A percentile compares a stretch with the other conserved stretches of the same genome.
Evolutionary conservation across 2,797 vertebrate genomes (phyloP).

Genomic region (Poeciliopsis presidionis): DNA sequence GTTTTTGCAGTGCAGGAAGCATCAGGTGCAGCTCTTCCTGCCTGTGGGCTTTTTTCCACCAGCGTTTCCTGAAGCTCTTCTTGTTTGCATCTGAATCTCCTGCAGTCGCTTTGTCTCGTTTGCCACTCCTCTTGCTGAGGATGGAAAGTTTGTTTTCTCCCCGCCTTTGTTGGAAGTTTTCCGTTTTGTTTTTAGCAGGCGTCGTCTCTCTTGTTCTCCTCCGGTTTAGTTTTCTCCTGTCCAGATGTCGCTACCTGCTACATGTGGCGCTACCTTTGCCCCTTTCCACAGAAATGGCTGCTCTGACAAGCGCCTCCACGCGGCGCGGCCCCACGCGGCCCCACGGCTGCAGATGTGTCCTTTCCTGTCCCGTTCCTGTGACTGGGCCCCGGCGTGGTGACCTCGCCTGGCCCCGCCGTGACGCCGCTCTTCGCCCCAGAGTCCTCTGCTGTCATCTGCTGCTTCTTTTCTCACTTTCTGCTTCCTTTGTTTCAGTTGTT

Average conservation of each 20-base stretch:
- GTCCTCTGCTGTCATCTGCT: slow-evolving; percentile 55
- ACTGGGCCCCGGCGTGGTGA: slow-evolving; percentile 58
- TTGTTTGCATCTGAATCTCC: not conserved
- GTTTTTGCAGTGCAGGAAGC: not conserved
- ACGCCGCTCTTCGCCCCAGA: not conserved
- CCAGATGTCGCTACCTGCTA: slow-evolving; percentile 47
- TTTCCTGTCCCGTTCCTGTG: slow-evolving; percentile 65
- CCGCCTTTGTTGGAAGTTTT: not conserved
- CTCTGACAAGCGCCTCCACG: slow-evolving; percentile 75
- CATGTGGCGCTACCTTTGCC: slow-evolving; percentile 57
- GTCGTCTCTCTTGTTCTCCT: slow-evolving; percentile 21
- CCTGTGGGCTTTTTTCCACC: not conserved
- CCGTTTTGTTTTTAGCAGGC: slow-evolving; percentile 13
- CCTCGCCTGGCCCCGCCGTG: slow-evolving; percentile 35
- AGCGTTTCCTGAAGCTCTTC: not conserved
- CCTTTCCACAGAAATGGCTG: slow-evolving; percentile 62
- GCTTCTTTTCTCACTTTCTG: slow-evolving; percentile 21
- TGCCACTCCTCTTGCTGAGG: not conserved
- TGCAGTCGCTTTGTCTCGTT: not conserved
- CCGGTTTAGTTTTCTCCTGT: not conserved
- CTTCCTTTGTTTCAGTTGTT: slow-evolving; percentile 31
- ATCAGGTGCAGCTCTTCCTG: not conserved
- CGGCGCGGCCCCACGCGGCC: slow-evolving; percentile 68
- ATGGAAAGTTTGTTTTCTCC: slow-evolving; percentile 6
- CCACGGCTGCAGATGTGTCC: slow-evolving; percentile 80